These are phyloP conservation scores for Tachystola acroxantha DNA, from an alignment of 2,888 invertebrate species.

Conservation along the genomic window DNA sequence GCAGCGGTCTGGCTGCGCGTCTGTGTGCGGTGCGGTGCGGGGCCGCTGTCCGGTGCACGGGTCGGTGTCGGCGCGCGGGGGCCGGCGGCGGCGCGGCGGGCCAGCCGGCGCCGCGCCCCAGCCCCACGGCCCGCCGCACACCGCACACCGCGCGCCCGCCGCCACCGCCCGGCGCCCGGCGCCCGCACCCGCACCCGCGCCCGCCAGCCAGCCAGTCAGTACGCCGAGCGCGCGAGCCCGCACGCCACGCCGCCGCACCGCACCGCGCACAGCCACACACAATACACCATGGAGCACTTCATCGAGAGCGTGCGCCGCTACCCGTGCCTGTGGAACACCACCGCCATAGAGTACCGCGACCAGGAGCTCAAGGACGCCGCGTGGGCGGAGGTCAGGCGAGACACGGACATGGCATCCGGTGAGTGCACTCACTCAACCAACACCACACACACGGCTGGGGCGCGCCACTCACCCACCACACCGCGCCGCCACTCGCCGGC, in stretches of 20 bases:
- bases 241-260: conserved; percentile 18
- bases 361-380: conserved; percentile 73
- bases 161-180: conserved; percentile 7
- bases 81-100: too few relatives aligned
- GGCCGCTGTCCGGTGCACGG: too few relatives aligned
- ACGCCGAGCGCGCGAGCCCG: conserved; percentile 20
- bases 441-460: too few relatives aligned
- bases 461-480: too few relatives aligned
- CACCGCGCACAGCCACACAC: conserved; percentile 11
- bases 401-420: conserved; percentile 65
- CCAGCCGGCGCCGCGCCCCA: too few relatives aligned
- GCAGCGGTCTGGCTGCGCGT: too few relatives aligned
- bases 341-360: conserved; percentile 69
- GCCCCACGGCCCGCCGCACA: too few relatives aligned
- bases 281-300: conserved; percentile 54
- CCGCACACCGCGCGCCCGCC: neutral
- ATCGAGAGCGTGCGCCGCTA: conserved; percentile 65
- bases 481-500: conserved; percentile 6
- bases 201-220: conserved; percentile 23
- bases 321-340: conserved; percentile 70
- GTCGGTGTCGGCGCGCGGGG: too few relatives aligned
- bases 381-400: conserved; percentile 69
- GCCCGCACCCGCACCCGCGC: conserved; percentile 10
- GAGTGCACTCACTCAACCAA: conserved; percentile 62
- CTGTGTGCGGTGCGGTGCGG: too few relatives aligned